Base-by-base conservation (phyloP, 2,113 vertebrate species). In the Chlamydotis undulata region DNA sequence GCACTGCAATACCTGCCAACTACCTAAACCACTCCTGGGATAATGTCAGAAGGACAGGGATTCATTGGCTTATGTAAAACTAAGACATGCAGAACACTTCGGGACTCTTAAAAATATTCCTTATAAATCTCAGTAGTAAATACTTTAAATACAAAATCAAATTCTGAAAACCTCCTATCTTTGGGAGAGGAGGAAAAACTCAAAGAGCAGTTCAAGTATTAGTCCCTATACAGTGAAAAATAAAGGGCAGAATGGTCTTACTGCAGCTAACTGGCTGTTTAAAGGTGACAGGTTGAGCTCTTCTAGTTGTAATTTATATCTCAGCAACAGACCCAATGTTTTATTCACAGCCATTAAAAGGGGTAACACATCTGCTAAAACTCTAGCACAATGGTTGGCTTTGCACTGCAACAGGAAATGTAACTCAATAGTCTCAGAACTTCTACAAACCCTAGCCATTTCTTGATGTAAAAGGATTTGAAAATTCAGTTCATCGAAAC, bases 401-500 rank as follows among this genome's bases (percentile, higher is more conserved):
- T 96, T 93, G 90, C 96, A 68, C 16, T 69, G 95, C 96, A 97
- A 96, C 97, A 97, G 97, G 98, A 98, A 98, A 97, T 45, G 97
- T 98, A 99, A 99, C 97, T 94, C 97, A 97, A 98, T 97, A 97
- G 64, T 95, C 92, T 89, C 97, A 94, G 90, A 97, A 98, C 96
- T 97, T 98, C 94, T 88, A 96, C 96, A 96, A 97, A 96, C 88
- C 95, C 92, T 56, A 97, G 96, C 91, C 96, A 87, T 97, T 96
- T 95, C 96, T 96, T 96, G 95, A 97, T 86, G 97, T 87, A 90
- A 97, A 98, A 98, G 89, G 97, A 98, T 98, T 98, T 97, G 98
- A 97, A 98, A 98, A 97, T 79, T 94, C 94, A 97, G 97, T 95
- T 97, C 97, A 91, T 96, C 97, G 97, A 98, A 98, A 98, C 98